A percentile compares a stretch with the other conserved stretches of the same genome.
These are phyloP conservation scores for Drosophila erecta DNA, from an alignment of 1,140 invertebrate species.

Conservation along the genomic window DNA sequence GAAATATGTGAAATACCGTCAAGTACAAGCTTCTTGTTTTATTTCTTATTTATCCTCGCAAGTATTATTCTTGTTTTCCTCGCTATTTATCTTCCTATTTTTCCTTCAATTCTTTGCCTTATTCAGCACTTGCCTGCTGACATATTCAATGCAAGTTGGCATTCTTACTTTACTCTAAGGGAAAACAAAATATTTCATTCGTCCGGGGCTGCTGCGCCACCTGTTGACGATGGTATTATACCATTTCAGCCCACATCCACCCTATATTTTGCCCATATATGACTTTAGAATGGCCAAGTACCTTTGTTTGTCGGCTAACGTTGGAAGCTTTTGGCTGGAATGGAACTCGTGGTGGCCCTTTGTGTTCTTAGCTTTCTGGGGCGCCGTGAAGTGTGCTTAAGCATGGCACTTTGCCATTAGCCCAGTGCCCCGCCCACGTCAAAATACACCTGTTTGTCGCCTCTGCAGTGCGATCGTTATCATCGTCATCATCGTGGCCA, in stretches of 20 bases:
- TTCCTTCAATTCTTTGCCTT: neutral
- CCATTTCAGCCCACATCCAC: neutral
- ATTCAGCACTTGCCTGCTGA: slow-evolving; percentile 13
- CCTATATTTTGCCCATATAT: neutral
- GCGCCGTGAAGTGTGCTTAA: slow-evolving; percentile 65
- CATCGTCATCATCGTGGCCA: slow-evolving; percentile 29
- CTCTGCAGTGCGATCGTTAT: slow-evolving; percentile 30
- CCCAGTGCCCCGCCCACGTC: slow-evolving; percentile 14
- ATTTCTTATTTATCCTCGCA: neutral
- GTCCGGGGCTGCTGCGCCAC: slow-evolving; percentile 16
- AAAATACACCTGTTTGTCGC: slow-evolving; percentile 13
- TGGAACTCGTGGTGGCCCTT: slow-evolving; percentile 28
- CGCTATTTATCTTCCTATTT: neutral
- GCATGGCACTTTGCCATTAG: slow-evolving; percentile 70
- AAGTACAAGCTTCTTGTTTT: neutral
- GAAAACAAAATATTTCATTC: slow-evolving; percentile 36
- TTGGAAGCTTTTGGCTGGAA: slow-evolving; percentile 6
- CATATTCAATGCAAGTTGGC: slow-evolving; percentile 9
- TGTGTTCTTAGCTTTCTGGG: slow-evolving; percentile 50
- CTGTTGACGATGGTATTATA: slow-evolving; percentile 34
- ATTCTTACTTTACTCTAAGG: slow-evolving; percentile 1
- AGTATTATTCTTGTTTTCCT: neutral
- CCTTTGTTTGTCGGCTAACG: slow-evolving; percentile 32
- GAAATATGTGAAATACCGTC: neutral
- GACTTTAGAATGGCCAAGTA: slow-evolving; percentile 46